Conservation (phyloP, 1,140 invertebrate genomes). For the Bombus vancouverensis region DNA sequence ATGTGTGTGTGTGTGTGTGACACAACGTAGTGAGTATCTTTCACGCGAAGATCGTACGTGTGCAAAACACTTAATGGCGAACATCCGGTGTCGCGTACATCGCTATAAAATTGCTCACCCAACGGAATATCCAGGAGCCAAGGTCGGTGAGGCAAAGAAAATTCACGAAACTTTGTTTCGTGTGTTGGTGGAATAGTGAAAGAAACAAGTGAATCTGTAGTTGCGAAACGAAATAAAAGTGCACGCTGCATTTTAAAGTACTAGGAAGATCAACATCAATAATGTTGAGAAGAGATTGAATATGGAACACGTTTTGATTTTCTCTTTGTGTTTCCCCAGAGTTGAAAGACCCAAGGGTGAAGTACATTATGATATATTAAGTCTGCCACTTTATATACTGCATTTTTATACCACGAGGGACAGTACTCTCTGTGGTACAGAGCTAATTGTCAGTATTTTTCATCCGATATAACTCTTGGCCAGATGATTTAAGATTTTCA, state of each 20-base stretch:
- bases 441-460: not conserved
- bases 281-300: not conserved
- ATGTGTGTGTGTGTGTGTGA: not conserved
- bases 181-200: not conserved
- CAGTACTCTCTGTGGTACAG: too few relatives aligned
- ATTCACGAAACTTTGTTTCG: not conserved
- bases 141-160: not conserved
- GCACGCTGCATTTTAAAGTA: not conserved
- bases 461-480: too few relatives aligned
- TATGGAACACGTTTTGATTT: not conserved
- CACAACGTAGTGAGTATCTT: not conserved
- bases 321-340: not conserved
- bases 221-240: not conserved
- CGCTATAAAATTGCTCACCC: conserved; percentile 15
- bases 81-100: conserved; percentile 16
- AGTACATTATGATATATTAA: not conserved
- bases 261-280: not conserved
- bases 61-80: conserved; percentile 1
- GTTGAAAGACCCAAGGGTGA: not conserved
- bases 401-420: too few relatives aligned
- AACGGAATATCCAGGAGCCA: not conserved
- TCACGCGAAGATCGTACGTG: conserved; percentile 25
- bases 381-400: too few relatives aligned
- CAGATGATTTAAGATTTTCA: not conserved
- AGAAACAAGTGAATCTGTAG: not conserved